Percentiles rank a stretch among this genome's conserved stretches.
phyloP scores from a whole-genome alignment of 2,113 vertebrate species.

The Tapirus terrestris region DNA sequence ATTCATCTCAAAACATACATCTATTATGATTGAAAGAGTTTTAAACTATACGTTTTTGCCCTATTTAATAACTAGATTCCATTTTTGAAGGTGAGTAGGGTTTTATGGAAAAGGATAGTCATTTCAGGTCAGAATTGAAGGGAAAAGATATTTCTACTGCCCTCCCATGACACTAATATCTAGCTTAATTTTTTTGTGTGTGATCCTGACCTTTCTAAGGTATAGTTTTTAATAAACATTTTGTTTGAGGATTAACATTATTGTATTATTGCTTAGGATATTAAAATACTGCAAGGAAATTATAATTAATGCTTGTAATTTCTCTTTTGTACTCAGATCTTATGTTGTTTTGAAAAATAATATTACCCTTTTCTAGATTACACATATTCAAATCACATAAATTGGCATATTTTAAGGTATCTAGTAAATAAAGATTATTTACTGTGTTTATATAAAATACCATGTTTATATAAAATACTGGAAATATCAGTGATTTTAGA shows the following conservation, averaged over 20 bases:
- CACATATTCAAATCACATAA: neutral
- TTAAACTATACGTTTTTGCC: neutral
- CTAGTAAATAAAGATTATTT: neutral
- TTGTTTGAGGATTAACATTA: neutral
- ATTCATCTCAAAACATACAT: neutral
- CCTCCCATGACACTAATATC: neutral
- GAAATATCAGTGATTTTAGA: neutral
- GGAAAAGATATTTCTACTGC: neutral
- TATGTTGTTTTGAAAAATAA: neutral
- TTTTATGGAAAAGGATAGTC: neutral
- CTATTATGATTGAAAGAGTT: neutral
- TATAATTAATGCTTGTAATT: neutral
- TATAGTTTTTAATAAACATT: neutral
- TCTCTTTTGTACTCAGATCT: neutral
- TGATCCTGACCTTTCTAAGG: neutral
- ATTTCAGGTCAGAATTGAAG: neutral
- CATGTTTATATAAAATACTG: neutral
- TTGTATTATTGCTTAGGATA: neutral
- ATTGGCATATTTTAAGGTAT: slow-evolving; percentile 4
- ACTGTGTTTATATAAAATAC: neutral
- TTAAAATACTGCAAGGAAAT: neutral
- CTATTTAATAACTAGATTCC: neutral
- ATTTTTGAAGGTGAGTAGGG: neutral
- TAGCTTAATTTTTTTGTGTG: neutral
- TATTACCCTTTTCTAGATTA: neutral